phyloP scores from a whole-genome alignment of 2,797 vertebrate species.

The Pipistrellus pipistrellus region DNA sequence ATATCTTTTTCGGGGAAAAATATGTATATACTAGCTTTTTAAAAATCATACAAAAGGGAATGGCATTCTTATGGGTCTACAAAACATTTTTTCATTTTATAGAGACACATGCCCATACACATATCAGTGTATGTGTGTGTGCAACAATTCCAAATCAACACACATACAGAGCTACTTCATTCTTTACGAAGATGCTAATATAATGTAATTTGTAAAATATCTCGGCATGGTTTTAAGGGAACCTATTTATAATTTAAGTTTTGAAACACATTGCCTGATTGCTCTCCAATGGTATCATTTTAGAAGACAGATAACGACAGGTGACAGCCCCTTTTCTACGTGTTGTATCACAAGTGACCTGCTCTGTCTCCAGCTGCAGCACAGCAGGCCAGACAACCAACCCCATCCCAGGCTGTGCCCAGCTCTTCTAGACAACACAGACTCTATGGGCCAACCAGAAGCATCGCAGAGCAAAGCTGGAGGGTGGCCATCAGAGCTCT shows the following conservation, averaged over 20 bases:
- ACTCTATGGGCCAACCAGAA: neutral
- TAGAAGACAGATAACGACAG: slow-evolving; percentile 13
- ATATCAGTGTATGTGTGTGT: neutral
- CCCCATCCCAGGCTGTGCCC: neutral
- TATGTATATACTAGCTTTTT: neutral
- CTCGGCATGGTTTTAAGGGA: slow-evolving; percentile 31
- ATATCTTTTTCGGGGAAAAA: neutral
- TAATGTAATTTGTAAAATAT: slow-evolving; percentile 14
- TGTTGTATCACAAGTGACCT: neutral
- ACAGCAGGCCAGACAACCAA: neutral
- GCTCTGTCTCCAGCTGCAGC: neutral
- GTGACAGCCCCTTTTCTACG: neutral
- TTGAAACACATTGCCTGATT: slow-evolving; percentile 42
- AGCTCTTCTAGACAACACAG: neutral
- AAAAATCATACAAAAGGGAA: neutral
- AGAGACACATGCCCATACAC: neutral
- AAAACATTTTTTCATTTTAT: slow-evolving; percentile 15
- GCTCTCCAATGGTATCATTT: neutral
- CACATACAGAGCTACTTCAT: neutral
- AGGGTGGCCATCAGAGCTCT: neutral
- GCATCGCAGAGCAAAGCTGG: neutral
- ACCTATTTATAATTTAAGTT: slow-evolving; percentile 30
- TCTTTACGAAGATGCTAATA: slow-evolving; percentile 34
- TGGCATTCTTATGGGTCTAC: neutral
- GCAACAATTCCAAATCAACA: slow-evolving; percentile 13